Conservation (phyloP, 2,113 vertebrate species). For the Crotalus tigris region DNA sequence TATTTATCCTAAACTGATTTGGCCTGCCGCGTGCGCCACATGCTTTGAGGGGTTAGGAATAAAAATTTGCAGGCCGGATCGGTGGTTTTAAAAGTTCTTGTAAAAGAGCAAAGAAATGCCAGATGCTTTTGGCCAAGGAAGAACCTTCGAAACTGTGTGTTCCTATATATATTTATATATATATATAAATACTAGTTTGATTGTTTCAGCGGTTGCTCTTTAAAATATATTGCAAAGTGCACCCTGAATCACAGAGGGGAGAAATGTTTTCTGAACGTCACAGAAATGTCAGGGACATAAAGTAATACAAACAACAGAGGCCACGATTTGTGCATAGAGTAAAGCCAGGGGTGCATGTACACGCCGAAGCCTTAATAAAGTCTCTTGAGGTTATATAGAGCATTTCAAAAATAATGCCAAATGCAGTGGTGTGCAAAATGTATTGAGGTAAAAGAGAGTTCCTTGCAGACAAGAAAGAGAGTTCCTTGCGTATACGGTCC, state of each 20-base stretch:
- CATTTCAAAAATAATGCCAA: slow-evolving; percentile 40
- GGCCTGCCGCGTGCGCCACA: slow-evolving; percentile 5
- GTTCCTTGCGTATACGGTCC: background rate
- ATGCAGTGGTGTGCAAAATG: rapidly evolving
- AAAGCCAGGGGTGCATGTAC: slow-evolving; percentile 42
- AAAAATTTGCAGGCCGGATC: background rate
- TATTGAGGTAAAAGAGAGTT: background rate
- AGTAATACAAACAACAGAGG: slow-evolving; percentile 29
- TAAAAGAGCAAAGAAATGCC: background rate
- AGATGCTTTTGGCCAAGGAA: slow-evolving; percentile 45
- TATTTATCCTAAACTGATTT: slow-evolving; percentile 33
- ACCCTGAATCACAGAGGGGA: slow-evolving; percentile 57
- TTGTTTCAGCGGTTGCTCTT: slow-evolving; percentile 70
- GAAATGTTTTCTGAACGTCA: slow-evolving; percentile 57
- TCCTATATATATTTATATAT: slow-evolving; percentile 29
- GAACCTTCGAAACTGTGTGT: slow-evolving; percentile 40
- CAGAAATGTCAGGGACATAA: slow-evolving; percentile 71
- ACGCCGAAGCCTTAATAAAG: slow-evolving; percentile 44
- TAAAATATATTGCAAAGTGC: slow-evolving; percentile 64
- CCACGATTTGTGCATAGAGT: slow-evolving; percentile 11
- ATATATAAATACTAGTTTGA: slow-evolving; percentile 56
- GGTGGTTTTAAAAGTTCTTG: rapidly evolving
- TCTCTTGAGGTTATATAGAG: slow-evolving; percentile 29
- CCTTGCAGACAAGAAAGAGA: background rate
- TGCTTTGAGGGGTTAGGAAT: background rate